A percentile compares a stretch with the other conserved stretches of the same genome.
These are phyloP conservation scores for Eupithecia subumbrata DNA, from an alignment of 2,888 invertebrate genomes.

Conservation along the genomic window DNA sequence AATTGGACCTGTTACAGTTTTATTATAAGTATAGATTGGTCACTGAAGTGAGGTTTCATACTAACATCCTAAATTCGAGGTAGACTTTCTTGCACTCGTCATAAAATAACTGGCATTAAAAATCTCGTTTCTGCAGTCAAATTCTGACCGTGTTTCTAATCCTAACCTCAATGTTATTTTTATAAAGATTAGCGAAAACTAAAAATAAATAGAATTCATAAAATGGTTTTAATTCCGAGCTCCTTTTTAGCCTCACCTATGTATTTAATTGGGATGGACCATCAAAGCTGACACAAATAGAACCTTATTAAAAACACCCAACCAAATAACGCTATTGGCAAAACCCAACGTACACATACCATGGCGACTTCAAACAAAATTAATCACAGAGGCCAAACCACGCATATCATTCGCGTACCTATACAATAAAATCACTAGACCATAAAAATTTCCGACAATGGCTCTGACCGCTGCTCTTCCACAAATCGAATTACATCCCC, in stretches of 20 bases:
- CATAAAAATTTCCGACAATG: conserved; percentile 52
- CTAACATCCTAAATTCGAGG: not conserved
- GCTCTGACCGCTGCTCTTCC: conserved; percentile 40
- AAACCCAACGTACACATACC: conserved; percentile 20
- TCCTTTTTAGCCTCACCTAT: not conserved
- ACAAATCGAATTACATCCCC: conserved; percentile 42
- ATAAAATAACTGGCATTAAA: too few relatives aligned
- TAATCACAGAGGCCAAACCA: conserved; percentile 51
- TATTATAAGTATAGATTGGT: too few relatives aligned
- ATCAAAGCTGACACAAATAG: not conserved
- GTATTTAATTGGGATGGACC: not conserved
- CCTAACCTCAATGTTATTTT: too few relatives aligned
- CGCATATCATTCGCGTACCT: conserved; percentile 47
- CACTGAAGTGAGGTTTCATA: too few relatives aligned
- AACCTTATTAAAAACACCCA: conserved; percentile 4
- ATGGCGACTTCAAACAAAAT: conserved; percentile 48
- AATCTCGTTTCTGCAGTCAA: not conserved
- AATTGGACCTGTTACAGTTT: too few relatives aligned
- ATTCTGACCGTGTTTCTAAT: not conserved
- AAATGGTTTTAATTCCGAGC: not conserved
- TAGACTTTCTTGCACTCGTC: too few relatives aligned
- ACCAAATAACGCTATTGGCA: conserved; percentile 1
- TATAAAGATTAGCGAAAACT: too few relatives aligned
- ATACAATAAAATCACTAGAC: conserved; percentile 51
- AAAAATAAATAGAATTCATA: too few relatives aligned